phyloP scores from a whole-genome alignment of 2,113 vertebrate genomes.

The Helogale parvula region DNA sequence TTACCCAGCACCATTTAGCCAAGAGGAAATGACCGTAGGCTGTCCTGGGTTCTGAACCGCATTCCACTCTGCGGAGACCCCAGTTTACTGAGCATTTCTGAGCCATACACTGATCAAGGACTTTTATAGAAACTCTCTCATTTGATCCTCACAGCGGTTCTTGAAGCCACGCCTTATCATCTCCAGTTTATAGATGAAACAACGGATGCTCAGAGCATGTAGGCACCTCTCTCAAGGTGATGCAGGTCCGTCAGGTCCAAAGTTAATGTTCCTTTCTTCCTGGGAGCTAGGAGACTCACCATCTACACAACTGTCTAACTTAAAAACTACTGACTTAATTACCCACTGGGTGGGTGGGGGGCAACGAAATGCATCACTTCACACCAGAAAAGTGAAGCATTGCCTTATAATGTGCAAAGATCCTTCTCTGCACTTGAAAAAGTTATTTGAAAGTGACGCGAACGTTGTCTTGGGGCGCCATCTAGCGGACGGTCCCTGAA shows the following conservation, averaged over 20 bases:
- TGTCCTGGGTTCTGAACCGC: too few species aligned
- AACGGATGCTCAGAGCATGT: accelerated
- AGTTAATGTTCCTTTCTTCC: background rate
- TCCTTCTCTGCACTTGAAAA: background rate
- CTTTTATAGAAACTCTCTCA: background rate
- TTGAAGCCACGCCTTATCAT: background rate
- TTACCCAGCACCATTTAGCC: background rate
- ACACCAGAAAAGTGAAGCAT: background rate
- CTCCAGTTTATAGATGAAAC: background rate
- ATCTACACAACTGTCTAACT: background rate
- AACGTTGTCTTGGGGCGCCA: background rate
- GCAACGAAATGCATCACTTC: background rate
- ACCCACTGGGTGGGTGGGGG: too few species aligned
- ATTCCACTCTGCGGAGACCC: background rate
- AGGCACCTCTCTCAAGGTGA: too few species aligned
- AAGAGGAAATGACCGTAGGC: background rate
- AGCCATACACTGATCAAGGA: background rate
- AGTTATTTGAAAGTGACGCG: accelerated
- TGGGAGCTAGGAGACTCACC: background rate
- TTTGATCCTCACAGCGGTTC: accelerated
- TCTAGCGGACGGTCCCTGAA: background rate
- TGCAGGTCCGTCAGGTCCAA: accelerated
- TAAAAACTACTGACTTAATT: background rate
- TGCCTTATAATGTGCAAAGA: accelerated
- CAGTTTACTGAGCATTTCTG: background rate